Percentiles rank a stretch among this genome's conserved stretches.
These are phyloP conservation scores for Microcebus jonahi DNA, from an alignment of 2,113 vertebrate species.

Conservation along the genomic window DNA sequence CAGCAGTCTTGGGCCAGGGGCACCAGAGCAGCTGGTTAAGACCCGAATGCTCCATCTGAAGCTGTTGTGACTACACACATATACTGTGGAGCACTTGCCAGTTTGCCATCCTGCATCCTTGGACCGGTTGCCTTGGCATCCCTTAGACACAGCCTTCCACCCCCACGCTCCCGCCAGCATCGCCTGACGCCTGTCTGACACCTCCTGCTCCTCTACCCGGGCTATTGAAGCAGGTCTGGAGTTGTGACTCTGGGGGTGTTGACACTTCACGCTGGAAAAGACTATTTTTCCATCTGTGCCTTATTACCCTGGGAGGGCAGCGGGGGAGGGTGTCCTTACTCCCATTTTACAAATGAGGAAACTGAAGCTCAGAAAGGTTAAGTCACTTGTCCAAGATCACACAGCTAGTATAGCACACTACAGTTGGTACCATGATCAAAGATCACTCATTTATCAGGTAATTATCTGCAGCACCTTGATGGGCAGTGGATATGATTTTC, in stretches of 20 bases:
- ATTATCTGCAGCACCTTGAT: neutral
- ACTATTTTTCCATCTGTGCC: neutral
- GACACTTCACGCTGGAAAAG: neutral
- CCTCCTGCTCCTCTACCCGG: conserved; percentile 1
- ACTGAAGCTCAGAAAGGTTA: neutral
- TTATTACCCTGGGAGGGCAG: neutral
- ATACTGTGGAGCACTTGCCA: neutral
- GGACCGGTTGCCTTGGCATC: conserved; percentile 49
- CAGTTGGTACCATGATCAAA: neutral
- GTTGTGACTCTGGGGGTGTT: neutral
- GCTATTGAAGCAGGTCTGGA: neutral
- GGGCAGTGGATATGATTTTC: neutral
- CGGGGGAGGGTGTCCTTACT: neutral
- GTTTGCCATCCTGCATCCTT: neutral
- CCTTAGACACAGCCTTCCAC: neutral
- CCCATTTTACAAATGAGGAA: neutral
- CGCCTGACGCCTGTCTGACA: conserved; percentile 43
- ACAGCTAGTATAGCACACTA: neutral
- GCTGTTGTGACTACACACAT: neutral
- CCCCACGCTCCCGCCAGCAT: neutral
- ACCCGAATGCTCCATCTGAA: neutral
- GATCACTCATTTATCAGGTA: neutral
- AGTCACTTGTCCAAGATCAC: neutral
- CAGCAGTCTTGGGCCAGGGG: neutral
- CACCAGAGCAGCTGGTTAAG: neutral